phyloP scores from a whole-genome alignment of 2,888 invertebrate species.

The Charanyca ferruginea region DNA sequence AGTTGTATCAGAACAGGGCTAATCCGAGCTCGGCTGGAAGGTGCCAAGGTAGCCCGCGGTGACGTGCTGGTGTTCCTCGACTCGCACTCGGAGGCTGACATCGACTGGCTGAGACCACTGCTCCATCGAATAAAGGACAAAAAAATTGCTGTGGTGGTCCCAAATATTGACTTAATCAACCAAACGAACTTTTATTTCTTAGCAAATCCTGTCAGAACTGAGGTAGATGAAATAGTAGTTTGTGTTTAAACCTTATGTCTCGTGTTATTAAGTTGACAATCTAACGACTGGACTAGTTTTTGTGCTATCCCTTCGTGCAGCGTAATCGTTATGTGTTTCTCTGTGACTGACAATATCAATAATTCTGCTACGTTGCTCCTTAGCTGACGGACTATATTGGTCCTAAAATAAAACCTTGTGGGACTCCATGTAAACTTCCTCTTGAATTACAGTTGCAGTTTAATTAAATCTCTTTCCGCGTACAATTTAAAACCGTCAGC shows the following conservation, averaged over 20 bases:
- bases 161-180: no score
- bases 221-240: no score
- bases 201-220: conserved; percentile 3
- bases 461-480: not conserved
- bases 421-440: not conserved
- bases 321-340: conserved; percentile 12
- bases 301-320: conserved; percentile 4
- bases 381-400: not conserved
- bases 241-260: not conserved
- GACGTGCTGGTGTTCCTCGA: conserved; percentile 96
- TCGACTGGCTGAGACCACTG: conserved; percentile 96
- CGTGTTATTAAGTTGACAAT: conserved; percentile 13
- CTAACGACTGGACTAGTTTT: not conserved
- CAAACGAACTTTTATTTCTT: no score
- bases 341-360: conserved; percentile 15
- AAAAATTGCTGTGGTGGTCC: no score
- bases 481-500: not conserved
- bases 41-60: conserved; percentile 95
- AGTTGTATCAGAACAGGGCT: conserved; percentile 85
- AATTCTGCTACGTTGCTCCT: not conserved
- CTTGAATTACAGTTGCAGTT: not conserved
- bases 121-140: conserved; percentile 92
- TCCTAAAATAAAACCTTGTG: conserved; percentile 13
- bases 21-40: conserved; percentile 96
- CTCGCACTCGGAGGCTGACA: conserved; percentile 96